Evolutionary conservation across 2,113 vertebrate species (phyloP).

Genomic region (Eptesicus fuscus): DNA sequence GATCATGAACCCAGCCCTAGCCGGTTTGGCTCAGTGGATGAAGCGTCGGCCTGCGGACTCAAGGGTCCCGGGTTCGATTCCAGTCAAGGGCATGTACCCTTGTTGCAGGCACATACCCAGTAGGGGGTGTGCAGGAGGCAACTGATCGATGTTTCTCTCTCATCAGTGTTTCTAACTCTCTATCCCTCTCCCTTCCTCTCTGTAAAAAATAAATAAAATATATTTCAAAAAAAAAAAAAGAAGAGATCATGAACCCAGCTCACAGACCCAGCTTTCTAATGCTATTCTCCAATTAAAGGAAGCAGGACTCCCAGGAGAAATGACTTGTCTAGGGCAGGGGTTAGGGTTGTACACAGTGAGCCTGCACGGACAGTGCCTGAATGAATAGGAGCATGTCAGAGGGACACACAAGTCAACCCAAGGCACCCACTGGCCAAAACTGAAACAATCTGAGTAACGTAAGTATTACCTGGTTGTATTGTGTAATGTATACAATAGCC

Average conservation of each 20-base stretch:
- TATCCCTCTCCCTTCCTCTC: too few relatives aligned
- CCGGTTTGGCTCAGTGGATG: too few relatives aligned
- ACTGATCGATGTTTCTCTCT: too few relatives aligned
- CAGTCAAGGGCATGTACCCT: too few relatives aligned
- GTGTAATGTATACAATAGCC: neutral
- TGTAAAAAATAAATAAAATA: too few relatives aligned
- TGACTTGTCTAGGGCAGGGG: neutral
- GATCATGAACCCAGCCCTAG: neutral
- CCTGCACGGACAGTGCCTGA: neutral
- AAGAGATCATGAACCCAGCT: neutral
- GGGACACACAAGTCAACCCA: neutral
- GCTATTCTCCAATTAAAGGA: neutral
- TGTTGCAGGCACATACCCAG: too few relatives aligned
- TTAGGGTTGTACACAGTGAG: neutral
- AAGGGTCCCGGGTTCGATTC: too few relatives aligned
- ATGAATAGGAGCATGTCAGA: neutral
- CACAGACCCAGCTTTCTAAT: neutral
- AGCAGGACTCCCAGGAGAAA: neutral
- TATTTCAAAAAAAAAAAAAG: too few relatives aligned
- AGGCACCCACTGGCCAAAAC: neutral
- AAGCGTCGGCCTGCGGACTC: too few relatives aligned
- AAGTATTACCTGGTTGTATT: neutral
- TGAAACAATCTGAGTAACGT: neutral
- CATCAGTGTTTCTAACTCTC: too few relatives aligned
- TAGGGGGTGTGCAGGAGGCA: too few relatives aligned